These are phyloP conservation scores for Cinclus cinclus DNA, from an alignment of 2,113 vertebrate genomes.

Conservation along the genomic window DNA sequence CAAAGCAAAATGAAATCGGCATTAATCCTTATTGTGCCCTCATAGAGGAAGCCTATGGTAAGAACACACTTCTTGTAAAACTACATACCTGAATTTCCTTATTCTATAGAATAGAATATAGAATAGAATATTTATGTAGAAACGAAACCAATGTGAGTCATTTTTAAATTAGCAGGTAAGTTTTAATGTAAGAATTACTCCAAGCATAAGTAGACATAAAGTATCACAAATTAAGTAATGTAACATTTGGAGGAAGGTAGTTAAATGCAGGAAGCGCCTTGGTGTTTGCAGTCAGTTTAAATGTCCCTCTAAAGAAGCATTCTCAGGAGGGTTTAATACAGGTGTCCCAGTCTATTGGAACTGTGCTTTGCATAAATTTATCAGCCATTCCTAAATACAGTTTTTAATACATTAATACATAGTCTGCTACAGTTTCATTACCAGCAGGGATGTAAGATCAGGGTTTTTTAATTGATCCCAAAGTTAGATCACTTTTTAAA, in stretches of 20 bases:
- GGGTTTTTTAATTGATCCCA: neutral
- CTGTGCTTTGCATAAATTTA: neutral
- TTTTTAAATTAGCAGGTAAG: neutral
- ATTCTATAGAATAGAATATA: no score
- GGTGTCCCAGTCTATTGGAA: neutral
- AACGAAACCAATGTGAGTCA: neutral
- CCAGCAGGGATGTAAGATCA: neutral
- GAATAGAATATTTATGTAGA: no score
- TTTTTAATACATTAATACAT: neutral
- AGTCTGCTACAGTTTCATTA: neutral
- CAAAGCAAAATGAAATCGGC: constrained; percentile 84
- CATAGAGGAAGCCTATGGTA: constrained; percentile 91
- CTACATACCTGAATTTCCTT: neutral
- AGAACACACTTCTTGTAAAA: neutral
- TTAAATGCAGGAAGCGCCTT: neutral
- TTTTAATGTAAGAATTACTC: neutral
- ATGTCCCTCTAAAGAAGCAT: neutral
- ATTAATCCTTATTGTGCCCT: constrained; percentile 89
- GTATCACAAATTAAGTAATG: neutral
- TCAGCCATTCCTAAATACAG: neutral
- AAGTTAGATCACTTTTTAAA: neutral
- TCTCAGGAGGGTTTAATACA: neutral
- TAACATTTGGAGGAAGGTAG: neutral
- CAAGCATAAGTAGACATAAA: neutral
- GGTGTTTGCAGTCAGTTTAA: neutral